phyloP scores from a whole-genome alignment of 2,113 vertebrate genomes.

The Embiotoca jacksoni region DNA sequence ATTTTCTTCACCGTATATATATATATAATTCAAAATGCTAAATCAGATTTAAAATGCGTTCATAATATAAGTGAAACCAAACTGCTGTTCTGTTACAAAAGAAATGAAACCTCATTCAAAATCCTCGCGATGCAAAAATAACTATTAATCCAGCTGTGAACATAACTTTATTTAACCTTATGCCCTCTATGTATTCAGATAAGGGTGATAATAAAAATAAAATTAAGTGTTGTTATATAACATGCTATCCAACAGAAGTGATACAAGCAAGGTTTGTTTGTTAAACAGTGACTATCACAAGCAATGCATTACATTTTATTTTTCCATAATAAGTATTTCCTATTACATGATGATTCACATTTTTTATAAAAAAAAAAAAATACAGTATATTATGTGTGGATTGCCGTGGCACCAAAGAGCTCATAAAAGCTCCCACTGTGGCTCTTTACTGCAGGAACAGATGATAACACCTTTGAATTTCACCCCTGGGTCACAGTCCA shows the following conservation, averaged over 20 bases:
- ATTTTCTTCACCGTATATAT: no score
- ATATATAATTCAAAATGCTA: background rate
- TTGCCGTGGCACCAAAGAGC: background rate
- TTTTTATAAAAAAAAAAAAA: background rate
- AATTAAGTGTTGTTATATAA: no score
- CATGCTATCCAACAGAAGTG: no score
- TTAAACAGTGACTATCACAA: no score
- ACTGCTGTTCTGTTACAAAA: background rate
- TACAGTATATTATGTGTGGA: background rate
- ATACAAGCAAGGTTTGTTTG: no score
- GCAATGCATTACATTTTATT: background rate
- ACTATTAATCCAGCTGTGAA: no score
- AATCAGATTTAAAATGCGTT: background rate
- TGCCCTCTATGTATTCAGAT: no score
- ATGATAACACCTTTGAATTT: slow-evolving; percentile 68
- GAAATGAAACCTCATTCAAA: background rate
- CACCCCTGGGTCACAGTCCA: slow-evolving; percentile 76
- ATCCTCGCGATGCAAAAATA: background rate
- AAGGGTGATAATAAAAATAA: no score
- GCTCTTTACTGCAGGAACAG: slow-evolving; percentile 40
- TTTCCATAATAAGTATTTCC: background rate
- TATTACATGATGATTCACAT: background rate
- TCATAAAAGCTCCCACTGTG: slow-evolving; percentile 30
- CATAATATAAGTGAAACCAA: background rate
- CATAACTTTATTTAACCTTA: no score